Evolutionary conservation across 2,113 vertebrate genomes (phyloP), one percentile per base, ranked within the genome.

Genomic region (Cettia cetti): DNA sequence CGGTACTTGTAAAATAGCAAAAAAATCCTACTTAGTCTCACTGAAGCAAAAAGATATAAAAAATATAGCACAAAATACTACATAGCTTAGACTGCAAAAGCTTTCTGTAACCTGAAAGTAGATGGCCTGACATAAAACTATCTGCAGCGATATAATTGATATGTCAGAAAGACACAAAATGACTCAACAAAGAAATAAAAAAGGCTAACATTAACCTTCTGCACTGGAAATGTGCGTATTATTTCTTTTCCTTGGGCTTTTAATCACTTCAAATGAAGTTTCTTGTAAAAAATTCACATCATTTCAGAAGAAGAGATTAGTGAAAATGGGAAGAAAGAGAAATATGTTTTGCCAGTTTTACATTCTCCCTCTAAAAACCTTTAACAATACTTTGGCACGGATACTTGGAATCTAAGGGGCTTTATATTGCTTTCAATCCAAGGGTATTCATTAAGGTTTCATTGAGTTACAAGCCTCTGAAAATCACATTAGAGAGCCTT

Each of bases 401-500:
- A 33, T 45, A 76, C 60, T 54, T 28, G 28, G 47, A 81, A 70
- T 81, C 42, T 50, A 52, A 82, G 79, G 75, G 42, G 47, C 66
- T 92, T 90, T 92, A 74, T 90, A 86, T 17, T 68, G 56, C 64
- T 92, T 95, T 88, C 80, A 84, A 84, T 95, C 87, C 81, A 76
- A 87, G 74, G 72, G 78, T 91, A 83, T 91, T 92, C 68, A 83
- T 96, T 89, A 89, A 91, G 60, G 63, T 92, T 95, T 89, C 81
- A 89, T 54, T 91, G 83, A 92, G 86, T 68, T 89, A 90, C 59
- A 91, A 95, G 68, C 45, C 68, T 91, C 80, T 95, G 94, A 94
- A 96, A 95, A 78, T 89, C 76, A 92, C 82, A 92, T 90, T 89
- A 90, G 52, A 86, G 16, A 35, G 39, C 47, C 50, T 94, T 94